Conservation (phyloP, 2,888 invertebrate species). For the Ichneumon xanthorius region DNA sequence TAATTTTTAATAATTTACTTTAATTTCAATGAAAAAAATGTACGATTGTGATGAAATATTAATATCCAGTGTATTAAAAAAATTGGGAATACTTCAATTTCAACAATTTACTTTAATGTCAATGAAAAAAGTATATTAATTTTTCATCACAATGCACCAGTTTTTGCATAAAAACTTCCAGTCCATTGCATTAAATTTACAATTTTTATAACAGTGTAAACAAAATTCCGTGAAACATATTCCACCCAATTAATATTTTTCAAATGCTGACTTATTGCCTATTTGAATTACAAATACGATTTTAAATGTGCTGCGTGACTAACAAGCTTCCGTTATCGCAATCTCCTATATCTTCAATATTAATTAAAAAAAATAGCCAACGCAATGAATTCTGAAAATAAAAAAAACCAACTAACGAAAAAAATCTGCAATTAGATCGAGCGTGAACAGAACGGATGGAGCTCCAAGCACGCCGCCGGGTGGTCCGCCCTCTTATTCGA, state of each 20-base stretch:
- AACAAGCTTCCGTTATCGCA: constrained; percentile 2
- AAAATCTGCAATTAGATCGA: constrained; percentile 78
- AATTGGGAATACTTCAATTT: no score
- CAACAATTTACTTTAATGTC: no score
- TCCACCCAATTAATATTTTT: background rate
- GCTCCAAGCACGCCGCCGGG: constrained; percentile 87
- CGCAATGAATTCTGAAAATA: background rate
- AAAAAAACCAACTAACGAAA: constrained; percentile 11
- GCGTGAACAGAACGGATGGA: constrained; percentile 78
- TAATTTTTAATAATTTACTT: no score
- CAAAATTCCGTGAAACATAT: background rate
- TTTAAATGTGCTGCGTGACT: background rate
- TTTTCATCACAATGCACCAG: no score
- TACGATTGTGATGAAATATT: background rate
- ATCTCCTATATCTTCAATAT: background rate
- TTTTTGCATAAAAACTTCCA: no score
- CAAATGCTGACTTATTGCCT: background rate
- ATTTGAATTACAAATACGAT: constrained; percentile 3
- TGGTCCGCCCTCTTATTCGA: constrained; percentile 89
- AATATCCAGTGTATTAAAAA: background rate
- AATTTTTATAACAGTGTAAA: no score
- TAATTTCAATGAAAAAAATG: no score
- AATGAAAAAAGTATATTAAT: no score
- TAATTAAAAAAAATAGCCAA: background rate
- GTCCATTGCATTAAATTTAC: no score